Base-by-base conservation (phyloP, 2,888 invertebrate genomes). In the Balanococcus diminutus region DNA sequence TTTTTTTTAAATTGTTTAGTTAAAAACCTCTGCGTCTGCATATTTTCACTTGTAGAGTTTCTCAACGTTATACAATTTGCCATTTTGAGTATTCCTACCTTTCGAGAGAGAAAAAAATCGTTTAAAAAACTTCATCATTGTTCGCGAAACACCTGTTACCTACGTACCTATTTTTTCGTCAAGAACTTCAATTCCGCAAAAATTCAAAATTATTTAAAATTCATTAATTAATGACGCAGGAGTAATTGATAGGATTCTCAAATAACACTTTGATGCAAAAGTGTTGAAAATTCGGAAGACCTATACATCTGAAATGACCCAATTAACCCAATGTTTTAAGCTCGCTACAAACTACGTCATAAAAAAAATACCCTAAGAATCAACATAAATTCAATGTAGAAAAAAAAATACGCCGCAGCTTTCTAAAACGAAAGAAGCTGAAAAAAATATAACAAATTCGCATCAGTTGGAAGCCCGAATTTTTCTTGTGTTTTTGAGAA, bases 391-490 rank as follows among this genome's bases (percentile, higher is more conserved):
- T 56, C 22, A 22, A 3, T 1, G 6, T 2, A 22, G 22, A 9
- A 51, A 51, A 19, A 56, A 19, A n/a, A 51, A 51, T n/a, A n/a
- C n/a, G 3, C n/a, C 0, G n/a, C 1, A 51, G n/a, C 16, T 51
- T 42, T 42, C 11, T 42, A 22, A 6, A 56, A 28, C 16, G 6
- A 2, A 22, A 2, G 56, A 14, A 28, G 16, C n/a, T 28, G 14
- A 14, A 67, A 25, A 25, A 67, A 67, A 28, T 67, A 36, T 36
- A 4, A 36, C 2, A 79, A 79, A 19, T 79, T 8, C 75, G 32
- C 28, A 36, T 79, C 75, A 79, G 75, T 28, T 36, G 75, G 75
- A 79, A 22, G 75, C 22, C 75, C 36, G n/a, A 79, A 32, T 79
- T 32, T 79, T 79, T 79, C 36, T 79, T 19, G 19, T 11, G n/a